These are phyloP conservation scores for Agapostemon virescens DNA, from an alignment of 2,888 invertebrate species.

Conservation along the genomic window DNA sequence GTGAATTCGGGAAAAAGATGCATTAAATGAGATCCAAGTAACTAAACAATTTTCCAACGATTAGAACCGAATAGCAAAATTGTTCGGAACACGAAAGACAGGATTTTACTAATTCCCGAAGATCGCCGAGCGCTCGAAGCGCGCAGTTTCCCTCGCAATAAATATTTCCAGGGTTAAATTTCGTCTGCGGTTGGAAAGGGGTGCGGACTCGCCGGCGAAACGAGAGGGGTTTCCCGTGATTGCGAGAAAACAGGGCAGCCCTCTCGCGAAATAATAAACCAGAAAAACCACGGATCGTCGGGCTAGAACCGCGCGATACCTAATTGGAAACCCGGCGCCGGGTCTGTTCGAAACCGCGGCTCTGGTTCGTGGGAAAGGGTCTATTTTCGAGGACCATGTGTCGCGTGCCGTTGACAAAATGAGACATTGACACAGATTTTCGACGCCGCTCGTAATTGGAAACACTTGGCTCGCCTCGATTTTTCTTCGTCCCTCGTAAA, in stretches of 20 bases:
- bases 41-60: not conserved
- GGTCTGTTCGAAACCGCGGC: slow-evolving; percentile 5
- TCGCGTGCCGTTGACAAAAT: slow-evolving; percentile 64
- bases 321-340: slow-evolving; percentile 14
- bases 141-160: not conserved
- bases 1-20: too few relatives aligned
- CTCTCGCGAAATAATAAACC: not conserved
- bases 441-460: slow-evolving; percentile 61
- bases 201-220: not conserved
- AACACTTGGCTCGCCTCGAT: slow-evolving; percentile 59
- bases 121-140: not conserved
- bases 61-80: not conserved
- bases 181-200: not conserved
- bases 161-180: not conserved
- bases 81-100: not conserved
- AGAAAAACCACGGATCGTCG: not conserved
- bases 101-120: not conserved
- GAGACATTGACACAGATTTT: slow-evolving; percentile 56
- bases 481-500: slow-evolving; percentile 41
- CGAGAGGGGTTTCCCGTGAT: not conserved
- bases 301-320: slow-evolving; percentile 8
- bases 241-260: not conserved
- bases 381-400: slow-evolving; percentile 62
- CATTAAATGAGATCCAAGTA: too few relatives aligned
- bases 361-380: slow-evolving; percentile 44